Evolutionary conservation across 2,113 vertebrate species (phyloP), one percentile per base, ranked within the genome.

Genomic region (Sterna hirundo): DNA sequence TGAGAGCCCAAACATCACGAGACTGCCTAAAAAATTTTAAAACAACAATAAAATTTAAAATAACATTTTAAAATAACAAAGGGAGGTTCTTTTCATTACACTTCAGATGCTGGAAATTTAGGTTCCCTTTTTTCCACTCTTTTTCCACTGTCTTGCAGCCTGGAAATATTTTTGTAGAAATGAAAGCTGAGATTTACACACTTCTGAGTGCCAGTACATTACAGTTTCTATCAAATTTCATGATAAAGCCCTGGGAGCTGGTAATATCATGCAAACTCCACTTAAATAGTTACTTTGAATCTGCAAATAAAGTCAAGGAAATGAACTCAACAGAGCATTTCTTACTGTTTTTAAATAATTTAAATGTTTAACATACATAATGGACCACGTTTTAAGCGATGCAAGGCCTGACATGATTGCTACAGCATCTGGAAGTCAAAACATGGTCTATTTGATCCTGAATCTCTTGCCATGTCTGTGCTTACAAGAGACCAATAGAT

Each of bases 11-110:
- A 93, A 81, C 65, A 82, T 52, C 86, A 92, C 34, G 85, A 65
- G 72, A 64, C 44, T 2, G 36, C 30, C 55, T 80, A 61, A 81
- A 71, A 76, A 57, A 16, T 13, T 32, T 55, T 6, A 83, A 88
- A 90, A 71, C 46, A 77, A 90, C 51, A 92, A 77, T 90, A 91
- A 90, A 46, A 54, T 77, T 93, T 36, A 79, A 94, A 94, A 90
- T 74, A 80, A 81, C 26, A 51, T 81, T 94, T 94, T 64, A 84
- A 64, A 94, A 90, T 82, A 91, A 83, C 26, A 82, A 93, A 84
- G n/a, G 18, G 72, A 68, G 20, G 3, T 76, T 80, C 51, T 90
- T 95, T 84, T 86, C 64, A 32, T 77, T 47, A 57, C 52, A 62
- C 11, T 60, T 84, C 30, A 72, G 61, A 78, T 1, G 5, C 32